Base-by-base conservation (phyloP, 1,140 invertebrate species). In the Gryon sp. region DNA sequence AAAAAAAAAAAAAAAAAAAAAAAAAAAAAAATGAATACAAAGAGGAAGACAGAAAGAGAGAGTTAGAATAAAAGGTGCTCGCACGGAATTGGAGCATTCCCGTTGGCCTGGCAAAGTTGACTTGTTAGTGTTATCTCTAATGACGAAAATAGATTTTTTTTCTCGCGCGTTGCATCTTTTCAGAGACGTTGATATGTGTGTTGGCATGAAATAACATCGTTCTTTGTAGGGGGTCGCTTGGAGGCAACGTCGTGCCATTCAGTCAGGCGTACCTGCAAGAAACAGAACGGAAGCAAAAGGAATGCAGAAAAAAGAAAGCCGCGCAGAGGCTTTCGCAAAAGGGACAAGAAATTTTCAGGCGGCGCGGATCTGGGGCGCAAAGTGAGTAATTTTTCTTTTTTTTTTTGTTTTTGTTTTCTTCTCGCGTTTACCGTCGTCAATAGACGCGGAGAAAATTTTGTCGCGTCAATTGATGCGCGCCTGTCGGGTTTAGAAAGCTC, bases 401-500 rank as follows among this genome's bases (percentile, higher is more conserved):
- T n/a, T n/a, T n/a, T n/a, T n/a, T n/a, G n/a, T n/a, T n/a, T n/a
- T n/a, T n/a, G n/a, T n/a, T n/a, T n/a, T n/a, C n/a, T n/a, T n/a
- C 69, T 57, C 78, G 73, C 80, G 82, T 81, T 80, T 79, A 80
- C 80, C 75, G 60, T 80, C 83, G 84, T 84, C 55, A 84, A 86
- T 86, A 82, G 84, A 80, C 50, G 48, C 48, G 43, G 62, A 34
- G 52, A 70, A 79, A 76, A 7, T 76, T 68, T 80, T 75, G 65
- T 14, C 26, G 15, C 46, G 79, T 73, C 73, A 79, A 76, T 79
- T 79, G 32, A 57, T 69, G 36, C 28, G 2, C 79, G n/a, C n/a
- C n/a, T 32, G 59, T 26, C 50, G 65, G 69, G 84, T 78, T 87
- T 87, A 87, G 84, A 86, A 86, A 83, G n/a, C n/a, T 46, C 69